phyloP scores from a whole-genome alignment of 2,888 invertebrate genomes.

The Netelia virgata region DNA sequence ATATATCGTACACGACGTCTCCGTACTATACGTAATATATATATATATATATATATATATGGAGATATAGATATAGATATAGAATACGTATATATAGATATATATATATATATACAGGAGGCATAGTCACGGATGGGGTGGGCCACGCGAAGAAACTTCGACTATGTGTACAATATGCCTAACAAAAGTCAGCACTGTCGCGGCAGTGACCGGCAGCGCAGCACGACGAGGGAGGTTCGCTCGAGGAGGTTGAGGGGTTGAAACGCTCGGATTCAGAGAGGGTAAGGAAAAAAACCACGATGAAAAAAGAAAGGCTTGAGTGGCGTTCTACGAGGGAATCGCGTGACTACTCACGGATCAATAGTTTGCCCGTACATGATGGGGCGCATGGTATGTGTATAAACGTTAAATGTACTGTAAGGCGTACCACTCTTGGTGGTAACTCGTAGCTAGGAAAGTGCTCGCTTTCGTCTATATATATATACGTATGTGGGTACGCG shows the following conservation, averaged over 20 bases:
- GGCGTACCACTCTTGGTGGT: constrained; percentile 60
- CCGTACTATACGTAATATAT: too few species aligned
- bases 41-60: too few species aligned
- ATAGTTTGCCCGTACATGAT: constrained; percentile 78
- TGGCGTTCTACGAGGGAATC: constrained; percentile 84
- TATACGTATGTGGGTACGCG: background rate
- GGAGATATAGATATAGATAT: background rate
- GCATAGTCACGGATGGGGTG: constrained; percentile 55
- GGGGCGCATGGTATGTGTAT: constrained; percentile 60
- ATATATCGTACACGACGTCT: constrained; percentile 15
- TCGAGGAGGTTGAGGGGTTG: constrained; percentile 5
- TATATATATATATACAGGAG: constrained; percentile 1
- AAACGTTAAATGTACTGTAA: constrained; percentile 52
- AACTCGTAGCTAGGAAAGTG: constrained; percentile 55
- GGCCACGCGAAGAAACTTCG: constrained; percentile 70
- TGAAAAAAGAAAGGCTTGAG: constrained; percentile 80
- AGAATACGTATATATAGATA: background rate
- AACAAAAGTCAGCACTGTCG: constrained; percentile 71
- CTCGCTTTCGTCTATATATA: constrained; percentile 35
- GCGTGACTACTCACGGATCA: constrained; percentile 84
- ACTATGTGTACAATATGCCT: constrained; percentile 60
- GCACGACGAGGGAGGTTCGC: background rate
- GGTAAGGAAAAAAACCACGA: constrained; percentile 71
- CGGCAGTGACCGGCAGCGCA: constrained; percentile 68
- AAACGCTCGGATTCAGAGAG: constrained; percentile 37